Base-by-base conservation (phyloP, 2,113 vertebrate genomes). In the Nibea coibor region DNA sequence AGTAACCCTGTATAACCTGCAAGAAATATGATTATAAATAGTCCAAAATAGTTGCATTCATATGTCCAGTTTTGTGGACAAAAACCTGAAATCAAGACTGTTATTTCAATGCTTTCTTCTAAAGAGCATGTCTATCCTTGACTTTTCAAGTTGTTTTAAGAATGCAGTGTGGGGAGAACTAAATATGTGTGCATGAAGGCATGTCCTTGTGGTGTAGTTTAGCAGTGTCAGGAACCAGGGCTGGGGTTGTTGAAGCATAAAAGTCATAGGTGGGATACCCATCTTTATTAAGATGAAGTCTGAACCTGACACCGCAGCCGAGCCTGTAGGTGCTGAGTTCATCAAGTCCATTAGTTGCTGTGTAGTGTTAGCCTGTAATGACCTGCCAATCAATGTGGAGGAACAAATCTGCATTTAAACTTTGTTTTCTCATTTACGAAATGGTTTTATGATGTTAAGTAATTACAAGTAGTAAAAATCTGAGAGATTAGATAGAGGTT, bases 291-390 rank as follows among this genome's bases (percentile, higher is more conserved):
- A 26, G 24, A 26, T 26, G 24, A 26, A 26, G 24, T 26, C 24
- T 26, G 28, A 26, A 51, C 45, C 28, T 19, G 17, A 68, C 50
- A 54, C 31, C 31, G 61, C 35, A 64, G 7, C 62, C 35, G 4
- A 57, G 6, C 51, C 51, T 35, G 50, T 57, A 22, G 47, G 31
- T 70, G 64, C 56, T 56, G 54, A 56, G 39, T 35, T 75, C 65
- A 64, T 26, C 3, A 39, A 63, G 35, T 39, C 16, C 11, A 17
- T 63, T 24, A 42, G 5, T 50, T 48, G 26, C 48, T 58, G n/a
- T 69, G 10, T 22, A 20, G 48, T 22, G 47, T 68, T 22, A 9
- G 16, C 69, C 35, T 75, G 4, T n/a, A 62, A 22, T 24, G 31
- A 68, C 35, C 24, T n/a, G 39, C 39, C 65, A 35, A 4, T 64